phyloP scores from a whole-genome alignment of 2,113 vertebrate genomes.

The Uropsilus gracilis region DNA sequence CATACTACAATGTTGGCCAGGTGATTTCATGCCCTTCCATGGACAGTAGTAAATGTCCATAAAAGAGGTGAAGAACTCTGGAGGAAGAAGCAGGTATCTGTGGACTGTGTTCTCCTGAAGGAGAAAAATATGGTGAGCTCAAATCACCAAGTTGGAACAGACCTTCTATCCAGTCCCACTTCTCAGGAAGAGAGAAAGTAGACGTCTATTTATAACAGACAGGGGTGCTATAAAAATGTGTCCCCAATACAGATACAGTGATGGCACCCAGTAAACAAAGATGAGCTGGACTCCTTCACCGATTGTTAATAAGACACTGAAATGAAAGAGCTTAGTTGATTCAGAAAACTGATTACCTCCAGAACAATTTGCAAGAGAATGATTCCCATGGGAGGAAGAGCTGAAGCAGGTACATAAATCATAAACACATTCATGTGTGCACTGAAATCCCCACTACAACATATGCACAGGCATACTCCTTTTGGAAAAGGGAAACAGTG shows the following conservation, averaged over 20 bases:
- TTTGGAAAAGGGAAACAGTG: not conserved
- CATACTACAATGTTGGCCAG: not conserved
- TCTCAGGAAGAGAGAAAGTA: not conserved
- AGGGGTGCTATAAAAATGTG: not conserved
- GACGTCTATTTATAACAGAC: not conserved
- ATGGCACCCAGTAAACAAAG: not conserved
- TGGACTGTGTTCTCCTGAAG: not conserved
- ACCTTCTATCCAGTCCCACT: not conserved
- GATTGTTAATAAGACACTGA: slow-evolving; percentile 48
- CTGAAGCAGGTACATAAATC: not conserved
- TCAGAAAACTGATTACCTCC: slow-evolving; percentile 68
- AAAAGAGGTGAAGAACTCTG: not conserved
- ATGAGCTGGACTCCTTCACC: not conserved
- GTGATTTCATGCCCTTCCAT: too few species aligned
- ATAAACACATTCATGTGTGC: not conserved
- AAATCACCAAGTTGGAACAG: accelerated
- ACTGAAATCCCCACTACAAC: not conserved
- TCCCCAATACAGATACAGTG: not conserved
- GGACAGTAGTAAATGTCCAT: not conserved
- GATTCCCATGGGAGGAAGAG: slow-evolving; percentile 23
- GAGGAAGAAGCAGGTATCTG: not conserved
- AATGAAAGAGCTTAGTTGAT: slow-evolving; percentile 68
- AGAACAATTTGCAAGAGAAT: slow-evolving; percentile 42
- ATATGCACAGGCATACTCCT: not conserved
- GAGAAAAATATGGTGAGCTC: not conserved